Evolutionary conservation across 2,797 vertebrate species (phyloP).

Genomic region (Intellagama lesueurii): DNA sequence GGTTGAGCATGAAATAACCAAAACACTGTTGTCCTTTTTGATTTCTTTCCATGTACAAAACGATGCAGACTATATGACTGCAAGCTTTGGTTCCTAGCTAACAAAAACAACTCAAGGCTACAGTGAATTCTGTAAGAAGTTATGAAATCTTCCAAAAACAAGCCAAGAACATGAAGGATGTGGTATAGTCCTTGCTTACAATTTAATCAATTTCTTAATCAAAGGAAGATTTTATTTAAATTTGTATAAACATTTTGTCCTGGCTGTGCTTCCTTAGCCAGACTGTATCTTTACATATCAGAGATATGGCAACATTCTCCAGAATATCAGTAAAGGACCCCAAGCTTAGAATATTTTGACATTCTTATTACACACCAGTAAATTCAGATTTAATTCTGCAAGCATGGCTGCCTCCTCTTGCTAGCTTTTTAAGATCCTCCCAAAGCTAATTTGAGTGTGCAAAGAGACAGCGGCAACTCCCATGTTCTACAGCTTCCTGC

Average conservation of each 20-base stretch:
- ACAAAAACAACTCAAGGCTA: conserved; percentile 52
- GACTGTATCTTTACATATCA: neutral
- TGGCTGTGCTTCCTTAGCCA: conserved; percentile 8
- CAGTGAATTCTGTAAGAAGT: conserved; percentile 42
- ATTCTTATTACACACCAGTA: neutral
- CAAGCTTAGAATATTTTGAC: neutral
- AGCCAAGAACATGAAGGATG: neutral
- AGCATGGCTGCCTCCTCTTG: neutral
- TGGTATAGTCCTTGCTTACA: neutral
- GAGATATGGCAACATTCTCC: neutral
- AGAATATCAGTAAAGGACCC: neutral
- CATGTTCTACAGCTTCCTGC: neutral
- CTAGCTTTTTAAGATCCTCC: neutral
- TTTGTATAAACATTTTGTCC: conserved; percentile 11
- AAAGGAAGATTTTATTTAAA: neutral
- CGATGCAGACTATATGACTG: conserved; percentile 36
- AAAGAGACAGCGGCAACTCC: neutral
- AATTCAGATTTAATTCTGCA: neutral
- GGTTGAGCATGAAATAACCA: conserved; percentile 4
- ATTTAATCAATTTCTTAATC: neutral
- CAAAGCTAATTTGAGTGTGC: neutral
- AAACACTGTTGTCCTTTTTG: neutral
- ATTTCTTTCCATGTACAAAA: conserved; percentile 26
- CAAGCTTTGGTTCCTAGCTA: conserved; percentile 50
- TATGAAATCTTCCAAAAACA: conserved; percentile 51